A percentile compares a stretch with the other conserved stretches of the same genome.
phyloP scores from a whole-genome alignment of 2,888 invertebrate species.

The Beris morrisii region DNA sequence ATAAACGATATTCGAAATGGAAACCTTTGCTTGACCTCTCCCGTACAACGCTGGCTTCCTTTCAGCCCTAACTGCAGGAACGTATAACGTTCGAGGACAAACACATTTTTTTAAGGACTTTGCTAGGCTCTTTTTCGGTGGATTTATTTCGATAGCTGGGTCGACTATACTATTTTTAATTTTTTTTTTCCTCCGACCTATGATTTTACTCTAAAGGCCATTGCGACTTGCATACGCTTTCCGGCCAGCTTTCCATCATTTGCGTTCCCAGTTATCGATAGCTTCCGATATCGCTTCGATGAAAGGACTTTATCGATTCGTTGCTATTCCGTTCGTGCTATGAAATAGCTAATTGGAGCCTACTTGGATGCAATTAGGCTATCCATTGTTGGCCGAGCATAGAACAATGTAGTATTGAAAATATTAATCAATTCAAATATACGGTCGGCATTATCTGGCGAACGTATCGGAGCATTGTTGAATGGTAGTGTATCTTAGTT shows the following conservation, averaged over 20 bases:
- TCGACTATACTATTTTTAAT: too few species aligned
- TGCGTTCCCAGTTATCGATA: too few species aligned
- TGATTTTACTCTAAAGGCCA: neutral
- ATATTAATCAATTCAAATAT: conserved; percentile 18
- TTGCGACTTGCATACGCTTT: neutral
- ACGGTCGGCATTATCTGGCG: too few species aligned
- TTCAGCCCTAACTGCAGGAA: neutral
- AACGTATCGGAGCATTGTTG: too few species aligned
- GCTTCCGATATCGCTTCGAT: neutral
- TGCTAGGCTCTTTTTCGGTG: neutral
- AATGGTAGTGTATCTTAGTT: too few species aligned
- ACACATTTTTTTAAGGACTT: neutral
- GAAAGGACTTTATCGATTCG: conserved; percentile 25
- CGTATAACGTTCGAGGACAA: neutral
- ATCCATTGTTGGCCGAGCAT: neutral
- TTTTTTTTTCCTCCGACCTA: neutral
- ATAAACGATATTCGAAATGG: conserved; percentile 28
- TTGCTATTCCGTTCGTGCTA: neutral
- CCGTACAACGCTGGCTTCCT: neutral
- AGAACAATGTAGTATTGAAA: conserved; percentile 11
- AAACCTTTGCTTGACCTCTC: conserved; percentile 9
- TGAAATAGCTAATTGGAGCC: conserved; percentile 24
- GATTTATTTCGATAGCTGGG: neutral
- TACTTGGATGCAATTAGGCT: conserved; percentile 13
- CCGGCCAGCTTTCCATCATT: too few species aligned